Conservation (phyloP, 2,888 invertebrate species). For the Prosopocoilus inquinatus region DNA sequence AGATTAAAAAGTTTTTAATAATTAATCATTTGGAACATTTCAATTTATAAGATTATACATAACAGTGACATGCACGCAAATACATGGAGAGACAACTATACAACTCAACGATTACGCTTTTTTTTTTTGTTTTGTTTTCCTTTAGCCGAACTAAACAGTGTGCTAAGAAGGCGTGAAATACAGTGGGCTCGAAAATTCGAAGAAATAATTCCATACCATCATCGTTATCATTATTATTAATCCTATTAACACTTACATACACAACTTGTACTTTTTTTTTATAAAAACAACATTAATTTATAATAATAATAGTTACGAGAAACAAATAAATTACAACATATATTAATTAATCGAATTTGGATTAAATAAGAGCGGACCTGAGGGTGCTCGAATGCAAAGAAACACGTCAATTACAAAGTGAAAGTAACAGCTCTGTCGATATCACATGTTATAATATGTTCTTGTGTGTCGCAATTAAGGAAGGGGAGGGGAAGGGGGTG, state of each 20-base stretch:
- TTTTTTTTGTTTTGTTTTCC: too few relatives aligned
- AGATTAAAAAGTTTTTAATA: slow-evolving; percentile 34
- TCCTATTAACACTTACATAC: slow-evolving; percentile 19
- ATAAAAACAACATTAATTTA: slow-evolving; percentile 11
- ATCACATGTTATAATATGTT: slow-evolving; percentile 17
- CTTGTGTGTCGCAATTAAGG: background rate
- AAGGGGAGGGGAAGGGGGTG: too few relatives aligned
- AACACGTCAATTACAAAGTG: too few relatives aligned
- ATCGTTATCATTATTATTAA: too few relatives aligned
- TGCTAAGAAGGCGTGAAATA: slow-evolving; percentile 18
- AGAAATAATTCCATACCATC: background rate
- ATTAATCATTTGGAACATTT: slow-evolving; percentile 31
- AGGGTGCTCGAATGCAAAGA: too few relatives aligned
- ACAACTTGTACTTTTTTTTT: slow-evolving; percentile 4
- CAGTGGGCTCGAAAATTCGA: background rate
- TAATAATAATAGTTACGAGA: background rate
- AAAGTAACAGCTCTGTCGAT: slow-evolving; percentile 13
- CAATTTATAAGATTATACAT: slow-evolving; percentile 27
- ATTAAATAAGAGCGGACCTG: background rate
- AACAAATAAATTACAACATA: slow-evolving; percentile 13
- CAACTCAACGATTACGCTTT: slow-evolving; percentile 6
- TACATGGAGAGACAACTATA: slow-evolving; percentile 33
- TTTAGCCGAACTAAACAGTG: slow-evolving; percentile 2
- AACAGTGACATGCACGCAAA: slow-evolving; percentile 34
- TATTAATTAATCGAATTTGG: slow-evolving; percentile 1